Base-by-base conservation (phyloP, 2,888 invertebrate genomes). In the Mechanitis messenoides region DNA sequence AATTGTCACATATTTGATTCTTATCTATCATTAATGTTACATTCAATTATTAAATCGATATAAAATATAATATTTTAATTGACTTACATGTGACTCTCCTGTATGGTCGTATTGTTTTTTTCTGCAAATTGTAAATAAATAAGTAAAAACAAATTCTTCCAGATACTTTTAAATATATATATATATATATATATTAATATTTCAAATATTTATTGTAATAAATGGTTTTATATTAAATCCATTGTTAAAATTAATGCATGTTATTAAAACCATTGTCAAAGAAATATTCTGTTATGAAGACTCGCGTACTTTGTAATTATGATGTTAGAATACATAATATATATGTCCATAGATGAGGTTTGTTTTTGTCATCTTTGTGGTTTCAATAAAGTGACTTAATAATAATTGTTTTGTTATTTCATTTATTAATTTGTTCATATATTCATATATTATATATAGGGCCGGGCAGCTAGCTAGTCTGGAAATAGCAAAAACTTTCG, bases 341-440 rank as follows among this genome's bases (percentile, higher is more conserved):
- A 63, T 72, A 73, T 79, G 74, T 81, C 85, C 87, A 87, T 89
- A 87, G 89, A 85, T 89, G 88, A 83, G 88, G 87, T 84, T 78
- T 76, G 79, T 71, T 80, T 82, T 81, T 85, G 87, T 86, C 85
- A 85, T 81, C 76, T 80, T 83, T 82, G 86, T 89, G 89, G 87
- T 86, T 88, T 84, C 78, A 85, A 86, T 88, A 89, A 89, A 89
- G 86, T 82, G 86, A 88, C 83, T 86, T 87, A 85, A 85, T 81
- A 67, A 82, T 78, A 60, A 75, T 75, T 63, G 62, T 58, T 62
- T 68, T 72, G 70, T 70, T 61, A 70, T 70, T 63, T 50, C 45
- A 53, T 6, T 35, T 35, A 35, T 35, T 35, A 20, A 20, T 20
- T 20, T 20, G 20, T 20, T 20, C 20, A 20, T 20, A 20, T 20